Base-by-base conservation (phyloP, 2,888 invertebrate genomes). In the Dolichomitus sp. region DNA sequence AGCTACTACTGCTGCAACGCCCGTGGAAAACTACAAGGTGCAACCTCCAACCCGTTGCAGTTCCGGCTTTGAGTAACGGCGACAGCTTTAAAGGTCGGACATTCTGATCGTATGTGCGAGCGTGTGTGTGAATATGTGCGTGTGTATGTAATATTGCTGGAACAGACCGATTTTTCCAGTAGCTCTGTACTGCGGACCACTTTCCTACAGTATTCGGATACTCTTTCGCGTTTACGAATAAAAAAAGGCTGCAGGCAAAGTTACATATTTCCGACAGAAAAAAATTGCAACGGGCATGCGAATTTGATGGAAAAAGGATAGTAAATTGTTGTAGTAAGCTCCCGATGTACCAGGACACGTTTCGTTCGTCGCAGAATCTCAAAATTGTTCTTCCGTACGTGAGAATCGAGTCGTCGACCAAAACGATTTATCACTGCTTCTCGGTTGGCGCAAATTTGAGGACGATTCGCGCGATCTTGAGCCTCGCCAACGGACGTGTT, bases 21-120 rank as follows among this genome's bases (percentile, higher is more conserved):
- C 74, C 78, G 50, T 79, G 70, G 45, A 75, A 75, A 78, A 77
- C 81, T 81, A 69, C 74, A 77, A 74, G 80, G 83, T 83, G 76
- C 83, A 83, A 80, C 63, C 83, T 83, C 45, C 63, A 69, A 75
- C 72, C 61, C 73, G 85, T 76, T 78, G 59, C 66, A 52, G 33
- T 50, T 63, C n/a, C 48, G 50, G 65, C 73, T 19, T 45, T 63
- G 70, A 79, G 63, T 76, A 61, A 48, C 73, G 69, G 57, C 48
- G 45, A 72, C 48, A 77, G 83, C 83, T 83, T 83, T 83, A 77
- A 80, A 83, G 83, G 83, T 83, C 73, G 83, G 74, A 83, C 76
- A 83, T 83, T 83, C 69, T 73, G 73, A 77, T 83, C 68, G 76
- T 63, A 50, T 42, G 7, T 72, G 52, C 52, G 19, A 19, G 11